phyloP scores from a whole-genome alignment of 2,888 invertebrate genomes.

The Cabera pusaria region DNA sequence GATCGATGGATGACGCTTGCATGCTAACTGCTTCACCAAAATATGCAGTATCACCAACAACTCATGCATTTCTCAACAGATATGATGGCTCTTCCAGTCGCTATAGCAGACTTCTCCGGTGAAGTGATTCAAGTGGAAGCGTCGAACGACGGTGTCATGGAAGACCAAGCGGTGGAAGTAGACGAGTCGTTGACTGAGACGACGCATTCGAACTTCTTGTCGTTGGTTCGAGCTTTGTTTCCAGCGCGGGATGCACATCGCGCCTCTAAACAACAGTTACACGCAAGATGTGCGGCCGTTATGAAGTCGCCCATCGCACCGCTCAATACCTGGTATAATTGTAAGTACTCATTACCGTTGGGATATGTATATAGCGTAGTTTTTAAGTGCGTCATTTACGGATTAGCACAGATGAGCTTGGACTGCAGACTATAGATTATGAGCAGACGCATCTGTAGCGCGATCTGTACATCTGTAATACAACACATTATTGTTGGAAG shows the following conservation, averaged over 20 bases:
- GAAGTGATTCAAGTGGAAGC: constrained; percentile 60
- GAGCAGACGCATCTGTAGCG: too few species aligned
- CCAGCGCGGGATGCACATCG: constrained; percentile 93
- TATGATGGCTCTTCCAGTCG: constrained; percentile 91
- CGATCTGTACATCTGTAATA: too few species aligned
- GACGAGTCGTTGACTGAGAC: constrained; percentile 87
- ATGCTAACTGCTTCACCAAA: too few species aligned
- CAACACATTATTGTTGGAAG: too few species aligned
- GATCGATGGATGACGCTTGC: too few species aligned
- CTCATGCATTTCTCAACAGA: constrained; percentile 79
- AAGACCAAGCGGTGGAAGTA: constrained; percentile 41
- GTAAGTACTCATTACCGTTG: constrained; percentile 69
- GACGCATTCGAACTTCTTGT: constrained; percentile 93
- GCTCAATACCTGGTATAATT: constrained; percentile 90
- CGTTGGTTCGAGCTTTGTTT: constrained; percentile 93
- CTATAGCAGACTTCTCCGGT: constrained; percentile 85
- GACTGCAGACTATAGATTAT: too few species aligned
- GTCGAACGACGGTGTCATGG: constrained; percentile 37
- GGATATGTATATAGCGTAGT: too few species aligned
- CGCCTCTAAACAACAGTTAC: constrained; percentile 89
- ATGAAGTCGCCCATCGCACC: constrained; percentile 92
- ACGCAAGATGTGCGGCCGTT: constrained; percentile 88
- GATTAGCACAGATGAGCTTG: too few species aligned
- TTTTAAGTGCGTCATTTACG: too few species aligned
- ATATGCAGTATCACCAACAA: too few species aligned